Base-by-base conservation (phyloP, 1,140 invertebrate species). In the Formica exsecta region DNA sequence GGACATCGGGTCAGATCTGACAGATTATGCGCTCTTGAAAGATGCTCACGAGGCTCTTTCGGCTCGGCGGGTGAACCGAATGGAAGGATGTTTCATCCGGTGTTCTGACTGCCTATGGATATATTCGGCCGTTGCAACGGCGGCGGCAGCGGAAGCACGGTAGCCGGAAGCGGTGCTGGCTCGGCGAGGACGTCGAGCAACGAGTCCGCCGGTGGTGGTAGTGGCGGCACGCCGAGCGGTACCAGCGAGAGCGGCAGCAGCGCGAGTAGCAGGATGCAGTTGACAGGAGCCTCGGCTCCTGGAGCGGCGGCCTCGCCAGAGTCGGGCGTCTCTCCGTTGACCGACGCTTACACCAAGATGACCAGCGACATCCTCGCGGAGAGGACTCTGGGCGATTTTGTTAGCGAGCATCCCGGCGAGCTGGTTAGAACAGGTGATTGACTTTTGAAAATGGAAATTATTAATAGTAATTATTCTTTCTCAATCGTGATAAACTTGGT, bases 351-450 rank as follows among this genome's bases (percentile, higher is more conserved):
- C 94, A 97, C 97, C 3, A 98, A 98, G 94, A 98, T 98, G 97
- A 98, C 97, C 29, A 98, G 97, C 3, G 98, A 98, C 92, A 98
- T 98, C 62, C 95, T 98, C 89, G 97, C 97, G 1, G 98, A 98
- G 93, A 96, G 98, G 79, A 98, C 98, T 0, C 94, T 99, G n/a
- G 98, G 97, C 54, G 98, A 98, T 92, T 98, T 98, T 90, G 96
- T 99, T 41, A 97, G 97, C 79, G 98, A 99, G 93, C 98, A 99
- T 95, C 98, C 97, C 0, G 98, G 98, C 4, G 98, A 99, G 94
- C 96, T 99, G 86, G 98, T 99, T 84, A 96, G 98, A 92, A 99
- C 99, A 16, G 99, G 98, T 86, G 74, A 74, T n/a, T 29, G 11
- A 38, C 73, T 25, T 62, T 5, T 8, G 6, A 4, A 32, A n/a